Evolutionary conservation across 2,113 vertebrate species (phyloP).

Genomic region (Triplophysa siluroides): DNA sequence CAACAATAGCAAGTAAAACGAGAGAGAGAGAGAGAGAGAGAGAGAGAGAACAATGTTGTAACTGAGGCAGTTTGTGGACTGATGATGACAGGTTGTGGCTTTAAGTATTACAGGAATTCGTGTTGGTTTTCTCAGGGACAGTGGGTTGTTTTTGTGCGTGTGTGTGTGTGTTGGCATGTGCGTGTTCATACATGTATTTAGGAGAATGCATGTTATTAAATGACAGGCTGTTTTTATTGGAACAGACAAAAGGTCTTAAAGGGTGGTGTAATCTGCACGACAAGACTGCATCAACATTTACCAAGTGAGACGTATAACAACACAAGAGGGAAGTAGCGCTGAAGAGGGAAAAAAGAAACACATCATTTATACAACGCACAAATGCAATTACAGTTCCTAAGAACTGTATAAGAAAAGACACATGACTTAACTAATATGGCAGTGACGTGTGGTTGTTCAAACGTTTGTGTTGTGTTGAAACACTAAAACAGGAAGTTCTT

Average conservation of each 20-base stretch:
- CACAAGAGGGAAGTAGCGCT: not conserved
- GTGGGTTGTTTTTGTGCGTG: constrained; percentile 26
- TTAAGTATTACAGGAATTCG: constrained; percentile 51
- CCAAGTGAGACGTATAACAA: not conserved
- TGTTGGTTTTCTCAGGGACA: constrained; percentile 19
- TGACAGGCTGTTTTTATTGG: not conserved
- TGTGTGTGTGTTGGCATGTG: not conserved
- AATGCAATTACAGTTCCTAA: not conserved
- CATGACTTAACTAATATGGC: too few relatives aligned
- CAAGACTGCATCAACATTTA: constrained; percentile 8
- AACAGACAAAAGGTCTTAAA: not conserved
- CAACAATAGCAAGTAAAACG: constrained; percentile 29
- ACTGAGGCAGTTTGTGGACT: constrained; percentile 39
- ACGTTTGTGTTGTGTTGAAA: too few relatives aligned
- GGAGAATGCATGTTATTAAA: constrained; percentile 9
- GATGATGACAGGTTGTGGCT: constrained; percentile 52
- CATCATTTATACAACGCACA: not conserved
- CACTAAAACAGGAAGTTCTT: too few relatives aligned
- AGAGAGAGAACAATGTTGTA: constrained; percentile 30
- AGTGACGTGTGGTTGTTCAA: too few relatives aligned
- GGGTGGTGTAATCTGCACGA: not conserved
- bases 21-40: not conserved
- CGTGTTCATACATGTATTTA: constrained; percentile 21
- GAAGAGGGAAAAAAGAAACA: not conserved
- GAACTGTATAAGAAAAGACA: too few relatives aligned